These are phyloP conservation scores for Echinops telfairi DNA, from an alignment of 2,113 vertebrate genomes.

Conservation along the genomic window DNA sequence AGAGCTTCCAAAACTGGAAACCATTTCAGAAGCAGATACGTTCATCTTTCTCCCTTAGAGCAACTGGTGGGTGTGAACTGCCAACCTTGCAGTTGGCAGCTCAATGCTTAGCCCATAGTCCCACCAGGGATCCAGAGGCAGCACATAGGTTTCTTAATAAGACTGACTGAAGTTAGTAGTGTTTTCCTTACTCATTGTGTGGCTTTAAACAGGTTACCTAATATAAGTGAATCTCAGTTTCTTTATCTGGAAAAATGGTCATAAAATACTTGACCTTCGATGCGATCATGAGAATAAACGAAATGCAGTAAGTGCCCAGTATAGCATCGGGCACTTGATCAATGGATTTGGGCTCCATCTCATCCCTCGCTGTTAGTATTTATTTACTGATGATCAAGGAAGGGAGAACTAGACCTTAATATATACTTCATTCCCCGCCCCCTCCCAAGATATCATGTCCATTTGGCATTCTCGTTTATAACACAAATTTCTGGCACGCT, in stretches of 20 bases:
- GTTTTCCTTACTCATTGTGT: constrained; percentile 7
- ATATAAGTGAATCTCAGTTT: background rate
- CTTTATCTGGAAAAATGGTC: background rate
- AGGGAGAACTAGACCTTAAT: background rate
- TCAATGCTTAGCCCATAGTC: background rate
- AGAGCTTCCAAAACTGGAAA: no score
- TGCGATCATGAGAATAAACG: background rate
- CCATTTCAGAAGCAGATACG: no score
- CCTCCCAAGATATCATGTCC: background rate
- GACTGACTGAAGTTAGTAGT: background rate
- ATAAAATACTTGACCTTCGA: no score
- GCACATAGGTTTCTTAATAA: background rate
- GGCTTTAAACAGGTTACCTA: constrained; percentile 3
- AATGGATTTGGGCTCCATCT: background rate
- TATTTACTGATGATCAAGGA: constrained; percentile 13
- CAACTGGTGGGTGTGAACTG: background rate
- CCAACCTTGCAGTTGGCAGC: background rate
- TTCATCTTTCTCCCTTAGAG: background rate
- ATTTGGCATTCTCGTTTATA: constrained; percentile 11
- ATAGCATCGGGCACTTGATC: background rate
- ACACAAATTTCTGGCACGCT: background rate
- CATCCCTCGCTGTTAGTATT: background rate
- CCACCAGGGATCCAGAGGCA: background rate
- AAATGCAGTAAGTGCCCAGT: background rate
- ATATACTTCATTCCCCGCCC: no score